Evolutionary conservation across 1,140 invertebrate genomes (phyloP).

Genomic region (Caenorhabditis tropicalis): DNA sequence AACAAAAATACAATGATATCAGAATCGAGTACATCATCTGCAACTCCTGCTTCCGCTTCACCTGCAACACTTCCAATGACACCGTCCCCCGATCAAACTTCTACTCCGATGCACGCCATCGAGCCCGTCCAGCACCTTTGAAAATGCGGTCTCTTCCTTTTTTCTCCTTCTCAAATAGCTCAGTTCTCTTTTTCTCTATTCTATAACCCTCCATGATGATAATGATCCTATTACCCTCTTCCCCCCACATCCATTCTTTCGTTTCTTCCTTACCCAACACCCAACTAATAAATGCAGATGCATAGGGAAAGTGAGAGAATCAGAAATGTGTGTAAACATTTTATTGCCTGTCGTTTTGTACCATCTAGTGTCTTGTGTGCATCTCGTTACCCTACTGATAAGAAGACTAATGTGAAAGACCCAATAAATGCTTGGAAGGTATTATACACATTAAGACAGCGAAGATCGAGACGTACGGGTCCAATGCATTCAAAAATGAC

Average conservation of each 20-base stretch:
- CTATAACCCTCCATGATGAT: neutral
- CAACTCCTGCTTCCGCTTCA: neutral
- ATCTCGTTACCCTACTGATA: constrained; percentile 18
- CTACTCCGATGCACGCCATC: constrained; percentile 34
- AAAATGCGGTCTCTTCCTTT: neutral
- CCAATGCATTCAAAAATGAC: neutral
- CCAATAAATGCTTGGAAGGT: constrained; percentile 32
- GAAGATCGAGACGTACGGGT: neutral
- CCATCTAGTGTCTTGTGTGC: constrained; percentile 44
- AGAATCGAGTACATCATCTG: neutral
- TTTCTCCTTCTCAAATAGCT: neutral
- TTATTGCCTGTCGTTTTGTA: constrained; percentile 31
- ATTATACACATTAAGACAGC: neutral
- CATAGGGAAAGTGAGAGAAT: neutral
- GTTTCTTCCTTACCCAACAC: constrained; percentile 10
- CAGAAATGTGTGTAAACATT: neutral
- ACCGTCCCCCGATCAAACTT: neutral
- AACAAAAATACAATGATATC: neutral
- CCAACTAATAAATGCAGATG: constrained; percentile 11
- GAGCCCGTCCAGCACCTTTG: constrained; percentile 23
- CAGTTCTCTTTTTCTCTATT: neutral
- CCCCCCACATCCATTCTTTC: neutral
- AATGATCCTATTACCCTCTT: constrained; percentile 24
- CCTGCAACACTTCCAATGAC: constrained; percentile 9
- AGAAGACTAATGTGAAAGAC: constrained; percentile 15